Conservation (phyloP, 2,888 invertebrate species). For the Clanis bilineata region DNA sequence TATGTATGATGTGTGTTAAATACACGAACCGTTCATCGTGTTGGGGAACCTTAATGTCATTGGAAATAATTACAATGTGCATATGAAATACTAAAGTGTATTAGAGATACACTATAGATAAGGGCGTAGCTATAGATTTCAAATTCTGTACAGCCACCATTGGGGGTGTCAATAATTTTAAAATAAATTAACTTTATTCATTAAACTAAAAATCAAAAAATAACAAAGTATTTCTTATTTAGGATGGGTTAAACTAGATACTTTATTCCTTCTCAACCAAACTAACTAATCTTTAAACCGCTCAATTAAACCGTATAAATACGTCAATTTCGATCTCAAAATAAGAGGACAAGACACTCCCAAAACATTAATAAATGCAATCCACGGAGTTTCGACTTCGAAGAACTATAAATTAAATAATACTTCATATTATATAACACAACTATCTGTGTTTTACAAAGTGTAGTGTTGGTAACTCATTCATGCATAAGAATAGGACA, state of each 20-base stretch:
- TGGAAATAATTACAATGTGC: neutral
- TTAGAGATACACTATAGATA: too few species aligned
- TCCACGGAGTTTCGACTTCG: neutral
- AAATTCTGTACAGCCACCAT: too few species aligned
- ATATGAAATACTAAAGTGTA: too few species aligned
- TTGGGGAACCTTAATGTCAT: neutral
- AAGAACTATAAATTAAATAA: neutral
- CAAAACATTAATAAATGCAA: neutral
- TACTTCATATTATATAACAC: neutral
- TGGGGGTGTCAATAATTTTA: too few species aligned
- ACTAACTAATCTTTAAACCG: too few species aligned
- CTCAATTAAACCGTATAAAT: too few species aligned
- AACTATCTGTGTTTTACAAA: constrained; percentile 5
- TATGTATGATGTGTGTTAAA: constrained; percentile 12
- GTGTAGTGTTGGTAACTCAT: constrained; percentile 37
- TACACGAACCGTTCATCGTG: neutral
- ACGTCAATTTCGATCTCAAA: neutral
- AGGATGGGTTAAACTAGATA: too few species aligned
- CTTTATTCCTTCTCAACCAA: too few species aligned
- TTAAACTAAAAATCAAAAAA: too few species aligned
- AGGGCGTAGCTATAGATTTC: too few species aligned
- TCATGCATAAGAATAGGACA: constrained; percentile 55
- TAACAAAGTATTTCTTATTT: too few species aligned
- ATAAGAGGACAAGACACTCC: neutral
- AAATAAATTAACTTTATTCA: too few species aligned